These are phyloP conservation scores for Gastrophysa polygoni DNA, from an alignment of 2,888 invertebrate species.

Conservation along the genomic window DNA sequence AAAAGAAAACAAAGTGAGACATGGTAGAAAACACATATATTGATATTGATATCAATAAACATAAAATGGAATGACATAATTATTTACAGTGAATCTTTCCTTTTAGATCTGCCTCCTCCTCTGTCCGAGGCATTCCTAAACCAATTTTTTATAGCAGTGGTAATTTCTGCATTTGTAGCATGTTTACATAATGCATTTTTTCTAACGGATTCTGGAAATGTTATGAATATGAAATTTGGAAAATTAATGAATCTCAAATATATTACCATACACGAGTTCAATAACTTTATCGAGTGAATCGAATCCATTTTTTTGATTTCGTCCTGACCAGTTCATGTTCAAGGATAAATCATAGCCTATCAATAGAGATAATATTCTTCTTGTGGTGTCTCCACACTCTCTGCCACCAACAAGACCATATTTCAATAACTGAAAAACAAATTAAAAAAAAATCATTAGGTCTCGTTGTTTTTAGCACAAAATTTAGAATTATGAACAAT, in stretches of 20 bases:
- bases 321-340: background rate
- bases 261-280: background rate
- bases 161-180: conserved; percentile 10
- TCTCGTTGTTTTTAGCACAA: too few relatives aligned
- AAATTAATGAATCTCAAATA: background rate
- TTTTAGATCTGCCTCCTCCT: conserved; percentile 9
- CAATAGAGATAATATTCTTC: background rate
- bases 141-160: conserved; percentile 14
- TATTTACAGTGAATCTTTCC: too few relatives aligned
- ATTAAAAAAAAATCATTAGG: background rate
- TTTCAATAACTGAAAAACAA: background rate
- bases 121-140: conserved; percentile 6
- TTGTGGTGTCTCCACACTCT: background rate
- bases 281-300: background rate
- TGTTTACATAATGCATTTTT: conserved; percentile 13
- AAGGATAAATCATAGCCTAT: background rate
- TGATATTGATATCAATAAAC: too few relatives aligned
- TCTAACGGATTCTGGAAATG: conserved; percentile 11
- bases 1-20: too few relatives aligned
- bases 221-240: background rate
- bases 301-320: background rate
- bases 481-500: too few relatives aligned
- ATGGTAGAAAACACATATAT: too few relatives aligned
- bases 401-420: too few relatives aligned
- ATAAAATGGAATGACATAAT: too few relatives aligned